A percentile compares a stretch with the other conserved stretches of the same genome.
Conservation (phyloP, 2,888 invertebrate species). For the Timema cristinae region DNA sequence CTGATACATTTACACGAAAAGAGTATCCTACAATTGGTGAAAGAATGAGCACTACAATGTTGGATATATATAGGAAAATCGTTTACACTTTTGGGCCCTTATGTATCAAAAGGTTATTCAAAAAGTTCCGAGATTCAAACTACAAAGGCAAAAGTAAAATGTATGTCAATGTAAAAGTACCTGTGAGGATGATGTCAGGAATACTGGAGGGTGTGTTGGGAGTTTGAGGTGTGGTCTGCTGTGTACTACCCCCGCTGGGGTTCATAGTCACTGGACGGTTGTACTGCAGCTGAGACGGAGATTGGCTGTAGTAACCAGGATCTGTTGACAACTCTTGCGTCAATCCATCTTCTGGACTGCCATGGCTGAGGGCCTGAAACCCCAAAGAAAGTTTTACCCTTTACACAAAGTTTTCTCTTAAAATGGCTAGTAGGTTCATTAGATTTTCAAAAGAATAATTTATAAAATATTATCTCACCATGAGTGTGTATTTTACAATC, state of each 20-base stretch:
- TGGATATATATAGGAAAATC: no score
- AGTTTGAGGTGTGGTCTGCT: constrained; percentile 53
- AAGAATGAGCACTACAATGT: no score
- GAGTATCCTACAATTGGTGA: no score
- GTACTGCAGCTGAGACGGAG: constrained; percentile 50
- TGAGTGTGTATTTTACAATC: no score
- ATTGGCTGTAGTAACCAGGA: constrained; percentile 58
- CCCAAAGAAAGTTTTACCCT: no score
- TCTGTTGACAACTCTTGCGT: constrained; percentile 49
- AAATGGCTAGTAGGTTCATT: not conserved
- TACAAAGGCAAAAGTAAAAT: no score
- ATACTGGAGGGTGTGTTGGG: constrained; percentile 75
- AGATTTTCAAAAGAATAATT: not conserved
- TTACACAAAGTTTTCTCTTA: no score
- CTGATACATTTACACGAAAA: no score
- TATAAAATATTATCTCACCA: not conserved
- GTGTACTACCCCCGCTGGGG: constrained; percentile 40
- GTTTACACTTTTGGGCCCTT: no score
- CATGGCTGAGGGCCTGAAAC: constrained; percentile 34
- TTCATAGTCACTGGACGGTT: constrained; percentile 47
- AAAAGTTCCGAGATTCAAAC: no score
- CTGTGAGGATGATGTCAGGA: constrained; percentile 79
- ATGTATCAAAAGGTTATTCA: no score
- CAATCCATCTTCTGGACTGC: constrained; percentile 30
- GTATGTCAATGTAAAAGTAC: constrained; percentile 44